A percentile compares a stretch with the other conserved stretches of the same genome.
phyloP scores from a whole-genome alignment of 2,888 invertebrate species.

The Phengaris alcon region DNA sequence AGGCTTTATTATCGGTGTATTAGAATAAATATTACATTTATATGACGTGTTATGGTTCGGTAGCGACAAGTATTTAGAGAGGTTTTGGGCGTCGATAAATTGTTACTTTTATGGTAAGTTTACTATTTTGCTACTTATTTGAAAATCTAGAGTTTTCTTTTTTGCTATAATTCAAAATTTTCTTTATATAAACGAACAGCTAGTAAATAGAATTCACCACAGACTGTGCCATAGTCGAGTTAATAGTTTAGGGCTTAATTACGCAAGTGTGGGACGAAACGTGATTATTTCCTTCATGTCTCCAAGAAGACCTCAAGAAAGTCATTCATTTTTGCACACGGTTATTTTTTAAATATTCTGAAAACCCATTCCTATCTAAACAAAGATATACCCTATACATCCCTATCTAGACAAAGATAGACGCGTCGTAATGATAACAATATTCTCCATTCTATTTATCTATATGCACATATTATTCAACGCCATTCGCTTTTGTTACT shows the following conservation, averaged over 20 bases:
- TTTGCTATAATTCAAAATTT: too few relatives aligned
- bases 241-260: too few relatives aligned
- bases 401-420: not conserved
- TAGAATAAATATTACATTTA: conserved; percentile 14
- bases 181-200: too few relatives aligned
- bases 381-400: not conserved
- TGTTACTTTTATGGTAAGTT: not conserved
- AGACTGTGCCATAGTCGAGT: too few relatives aligned
- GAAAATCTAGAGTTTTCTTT: too few relatives aligned
- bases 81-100: not conserved
- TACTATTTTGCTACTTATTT: not conserved
- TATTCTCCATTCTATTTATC: conserved; percentile 20
- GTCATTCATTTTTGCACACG: not conserved
- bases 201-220: too few relatives aligned
- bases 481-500: conserved; percentile 14
- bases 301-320: not conserved
- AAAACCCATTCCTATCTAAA: not conserved
- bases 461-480: not conserved
- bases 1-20: conserved; percentile 13
- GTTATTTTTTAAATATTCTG: not conserved
- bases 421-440: not conserved
- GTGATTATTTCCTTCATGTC: too few relatives aligned
- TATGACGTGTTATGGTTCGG: not conserved
- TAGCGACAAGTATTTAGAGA: not conserved
- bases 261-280: too few relatives aligned